Base-by-base conservation (phyloP, 2,797 vertebrate genomes). In the Sardinella longiceps region DNA sequence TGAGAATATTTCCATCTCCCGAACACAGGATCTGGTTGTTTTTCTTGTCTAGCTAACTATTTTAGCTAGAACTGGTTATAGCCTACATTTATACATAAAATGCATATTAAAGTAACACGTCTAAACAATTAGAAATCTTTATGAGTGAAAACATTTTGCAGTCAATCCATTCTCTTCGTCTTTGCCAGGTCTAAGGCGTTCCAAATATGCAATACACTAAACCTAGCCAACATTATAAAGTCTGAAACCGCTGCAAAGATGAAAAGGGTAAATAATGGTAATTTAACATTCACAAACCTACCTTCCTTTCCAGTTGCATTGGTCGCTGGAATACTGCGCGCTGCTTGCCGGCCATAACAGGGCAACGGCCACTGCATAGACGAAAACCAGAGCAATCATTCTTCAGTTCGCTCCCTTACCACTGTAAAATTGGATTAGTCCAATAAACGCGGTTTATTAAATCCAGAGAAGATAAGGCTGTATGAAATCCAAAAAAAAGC, bases 291-390 rank as follows among this genome's bases (percentile, higher is more conserved):
- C 15, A 20, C 18, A 77, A 77, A 77, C 70, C 15, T 77, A 77
- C 70, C 70, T 77, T 43, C 70, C 70, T 33, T 43, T 77, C 70
- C 70, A 77, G 18, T 43, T 53, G 33, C 80, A 81, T n/a, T 50
- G 80, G 45, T 77, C 70, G 15, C 70, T 77, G 70, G 70, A 77
- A 43, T 77, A 77, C 33, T 77, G 70, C 0, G 33, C 70, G 37
- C 70, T 77, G 70, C 33, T 77, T 43, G 33, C 37, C 3, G 70
- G 37, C 70, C 70, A 77, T 18, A 39, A 33, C 37, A 77, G 70
- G 37, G 18, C 70, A 43, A 37, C 9, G 37, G 18, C 3, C 33
- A 28, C 70, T 3, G 37, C 37, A 3, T 11, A 77, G 33, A 77
- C 15, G 70, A 77, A 20, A 18, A 37, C 18, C 9, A 77, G 3